A percentile compares a stretch with the other conserved stretches of the same genome.
Evolutionary conservation across 2,888 invertebrate species (phyloP).

Genomic region (Polietes domitor): DNA sequence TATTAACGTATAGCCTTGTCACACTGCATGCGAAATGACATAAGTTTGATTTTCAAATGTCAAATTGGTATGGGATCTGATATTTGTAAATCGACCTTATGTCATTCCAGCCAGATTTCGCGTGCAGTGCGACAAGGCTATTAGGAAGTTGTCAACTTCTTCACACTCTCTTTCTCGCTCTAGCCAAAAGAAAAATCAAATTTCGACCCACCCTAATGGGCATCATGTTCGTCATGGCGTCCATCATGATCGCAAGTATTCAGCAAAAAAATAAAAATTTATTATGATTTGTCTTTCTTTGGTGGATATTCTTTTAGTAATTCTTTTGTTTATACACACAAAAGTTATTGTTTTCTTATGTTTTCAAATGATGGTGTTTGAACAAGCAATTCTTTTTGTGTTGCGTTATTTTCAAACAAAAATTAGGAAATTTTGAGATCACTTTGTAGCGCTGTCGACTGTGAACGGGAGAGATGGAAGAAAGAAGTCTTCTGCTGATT

Average conservation of each 20-base stretch:
- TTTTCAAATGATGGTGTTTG: not conserved
- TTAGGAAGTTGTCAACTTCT: too few species aligned
- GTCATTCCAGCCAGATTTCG: too few species aligned
- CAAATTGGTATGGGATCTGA: too few species aligned
- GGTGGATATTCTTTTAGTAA: not conserved
- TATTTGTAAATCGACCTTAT: too few species aligned
- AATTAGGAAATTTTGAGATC: conserved; percentile 29
- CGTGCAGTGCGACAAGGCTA: too few species aligned
- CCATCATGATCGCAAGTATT: not conserved
- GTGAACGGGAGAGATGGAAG: not conserved
- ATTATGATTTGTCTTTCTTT: conserved; percentile 19
- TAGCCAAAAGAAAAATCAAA: too few species aligned
- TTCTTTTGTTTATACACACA: not conserved
- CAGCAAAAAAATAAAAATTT: not conserved
- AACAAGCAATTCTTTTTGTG: not conserved
- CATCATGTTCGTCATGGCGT: too few species aligned
- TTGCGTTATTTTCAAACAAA: conserved; percentile 5
- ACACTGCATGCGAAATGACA: too few species aligned
- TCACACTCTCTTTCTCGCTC: too few species aligned
- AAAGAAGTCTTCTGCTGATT: not conserved
- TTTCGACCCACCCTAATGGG: too few species aligned
- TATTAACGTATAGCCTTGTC: too few species aligned
- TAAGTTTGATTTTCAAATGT: too few species aligned
- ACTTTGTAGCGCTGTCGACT: not conserved
- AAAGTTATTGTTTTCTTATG: not conserved